Conservation (phyloP, 2,888 invertebrate species). For the Leistus spinibarbis region DNA sequence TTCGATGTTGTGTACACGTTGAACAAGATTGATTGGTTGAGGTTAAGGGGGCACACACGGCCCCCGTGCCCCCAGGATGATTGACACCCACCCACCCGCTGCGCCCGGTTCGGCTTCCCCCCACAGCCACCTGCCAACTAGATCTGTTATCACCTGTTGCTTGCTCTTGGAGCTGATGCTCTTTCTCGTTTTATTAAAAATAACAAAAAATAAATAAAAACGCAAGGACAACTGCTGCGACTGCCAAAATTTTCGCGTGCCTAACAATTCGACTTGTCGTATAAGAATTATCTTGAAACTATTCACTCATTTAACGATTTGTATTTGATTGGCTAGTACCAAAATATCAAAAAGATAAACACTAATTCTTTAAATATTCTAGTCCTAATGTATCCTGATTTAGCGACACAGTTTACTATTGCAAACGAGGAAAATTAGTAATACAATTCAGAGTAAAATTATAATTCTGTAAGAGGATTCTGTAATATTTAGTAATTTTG, state of each 20-base stretch:
- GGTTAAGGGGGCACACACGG: slow-evolving; percentile 42
- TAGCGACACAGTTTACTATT: too few species aligned
- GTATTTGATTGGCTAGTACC: too few species aligned
- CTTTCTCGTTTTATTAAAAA: not conserved
- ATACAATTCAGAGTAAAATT: too few species aligned
- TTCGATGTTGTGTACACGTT: slow-evolving; percentile 16
- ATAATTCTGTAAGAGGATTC: too few species aligned
- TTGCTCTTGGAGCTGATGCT: not conserved
- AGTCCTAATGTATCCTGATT: too few species aligned
- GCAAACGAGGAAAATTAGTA: too few species aligned
- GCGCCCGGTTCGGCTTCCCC: slow-evolving; percentile 16
- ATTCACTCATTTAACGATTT: too few species aligned
- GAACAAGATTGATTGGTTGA: slow-evolving; percentile 47
- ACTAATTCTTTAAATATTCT: too few species aligned
- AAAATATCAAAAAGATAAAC: too few species aligned
- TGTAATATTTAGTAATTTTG: too few species aligned
- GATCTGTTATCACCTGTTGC: slow-evolving; percentile 25
- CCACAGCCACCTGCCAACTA: not conserved
- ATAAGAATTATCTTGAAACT: too few species aligned
- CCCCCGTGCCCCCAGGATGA: slow-evolving; percentile 43
- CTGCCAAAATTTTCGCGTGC: not conserved
- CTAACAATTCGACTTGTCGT: not conserved
- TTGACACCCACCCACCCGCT: slow-evolving; percentile 48
- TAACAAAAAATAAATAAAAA: not conserved
- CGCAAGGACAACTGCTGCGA: not conserved